Conservation (phyloP, 2,797 vertebrate genomes). For the Denticeps clupeoides region DNA sequence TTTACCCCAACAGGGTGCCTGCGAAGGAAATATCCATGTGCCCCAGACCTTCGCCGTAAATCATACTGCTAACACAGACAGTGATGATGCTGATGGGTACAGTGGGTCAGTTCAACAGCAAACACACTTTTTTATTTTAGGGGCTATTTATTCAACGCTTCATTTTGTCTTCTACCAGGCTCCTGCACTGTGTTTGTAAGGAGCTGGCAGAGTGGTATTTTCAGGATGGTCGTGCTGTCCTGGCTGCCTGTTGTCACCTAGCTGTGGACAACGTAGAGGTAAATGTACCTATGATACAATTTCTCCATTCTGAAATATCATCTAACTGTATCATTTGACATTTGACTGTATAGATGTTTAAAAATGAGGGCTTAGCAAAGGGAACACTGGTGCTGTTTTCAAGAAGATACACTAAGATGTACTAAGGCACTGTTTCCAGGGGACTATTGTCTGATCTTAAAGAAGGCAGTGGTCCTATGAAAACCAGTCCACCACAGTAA, state of each 20-base stretch:
- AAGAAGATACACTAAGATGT: too few species aligned
- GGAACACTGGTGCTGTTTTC: too few species aligned
- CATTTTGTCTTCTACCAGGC: too few species aligned
- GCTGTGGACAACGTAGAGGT: slow-evolving; percentile 84
- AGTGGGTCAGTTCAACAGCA: slow-evolving; percentile 68
- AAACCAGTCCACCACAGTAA: too few species aligned
- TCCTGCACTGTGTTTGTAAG: slow-evolving; percentile 69
- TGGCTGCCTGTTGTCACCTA: slow-evolving; percentile 86
- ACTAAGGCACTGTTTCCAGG: too few species aligned
- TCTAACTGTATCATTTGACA: background rate
- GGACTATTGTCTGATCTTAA: too few species aligned
- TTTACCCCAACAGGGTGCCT: slow-evolving; percentile 67
- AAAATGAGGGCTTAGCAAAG: too few species aligned
- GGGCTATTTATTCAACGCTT: too few species aligned
- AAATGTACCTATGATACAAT: slow-evolving; percentile 11
- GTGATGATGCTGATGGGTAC: slow-evolving; percentile 65
- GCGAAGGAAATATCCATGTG: slow-evolving; percentile 80
- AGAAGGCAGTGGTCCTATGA: too few species aligned
- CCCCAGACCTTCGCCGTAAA: slow-evolving; percentile 48
- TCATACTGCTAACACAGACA: slow-evolving; percentile 47
- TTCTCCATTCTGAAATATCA: background rate
- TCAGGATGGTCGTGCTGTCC: slow-evolving; percentile 73
- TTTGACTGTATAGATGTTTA: too few species aligned
- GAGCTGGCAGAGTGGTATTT: slow-evolving; percentile 94
- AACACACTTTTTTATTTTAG: too few species aligned